phyloP scores from a whole-genome alignment of 2,797 vertebrate species.

The Myotis vivesi region DNA sequence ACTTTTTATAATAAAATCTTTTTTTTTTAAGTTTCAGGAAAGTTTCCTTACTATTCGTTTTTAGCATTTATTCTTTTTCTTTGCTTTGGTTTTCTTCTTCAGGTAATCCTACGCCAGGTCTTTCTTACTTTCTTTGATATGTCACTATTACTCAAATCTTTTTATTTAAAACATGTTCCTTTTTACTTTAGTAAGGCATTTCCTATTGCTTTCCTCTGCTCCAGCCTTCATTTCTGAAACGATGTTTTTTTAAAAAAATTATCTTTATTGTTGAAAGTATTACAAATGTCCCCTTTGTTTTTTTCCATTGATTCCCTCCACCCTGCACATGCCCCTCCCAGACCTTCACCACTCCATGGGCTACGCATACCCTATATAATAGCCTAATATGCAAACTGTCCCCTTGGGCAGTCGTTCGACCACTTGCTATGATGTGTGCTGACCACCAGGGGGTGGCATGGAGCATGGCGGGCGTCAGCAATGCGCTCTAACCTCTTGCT shows the following conservation, averaged over 20 bases:
- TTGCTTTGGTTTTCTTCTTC: slow-evolving; percentile 5
- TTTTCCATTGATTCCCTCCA: no score
- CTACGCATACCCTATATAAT: no score
- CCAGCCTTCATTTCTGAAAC: slow-evolving; percentile 11
- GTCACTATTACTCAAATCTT: neutral
- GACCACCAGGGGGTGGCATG: no score
- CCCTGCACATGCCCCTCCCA: no score
- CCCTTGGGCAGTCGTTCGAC: no score
- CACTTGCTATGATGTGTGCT: no score
- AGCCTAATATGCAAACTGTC: no score
- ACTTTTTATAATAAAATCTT: neutral
- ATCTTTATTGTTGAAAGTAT: no score
- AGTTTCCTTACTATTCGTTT: neutral
- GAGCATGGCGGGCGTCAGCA: no score
- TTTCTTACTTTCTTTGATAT: neutral
- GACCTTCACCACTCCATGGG: no score
- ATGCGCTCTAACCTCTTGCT: no score
- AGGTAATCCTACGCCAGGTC: neutral
- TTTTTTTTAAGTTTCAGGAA: neutral
- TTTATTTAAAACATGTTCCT: neutral
- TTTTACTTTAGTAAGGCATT: neutral
- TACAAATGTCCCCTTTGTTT: no score
- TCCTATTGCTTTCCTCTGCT: neutral
- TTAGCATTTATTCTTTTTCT: neutral
- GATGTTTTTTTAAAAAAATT: neutral